These are phyloP conservation scores for Actias luna DNA, from an alignment of 2,888 invertebrate species.

Conservation along the genomic window DNA sequence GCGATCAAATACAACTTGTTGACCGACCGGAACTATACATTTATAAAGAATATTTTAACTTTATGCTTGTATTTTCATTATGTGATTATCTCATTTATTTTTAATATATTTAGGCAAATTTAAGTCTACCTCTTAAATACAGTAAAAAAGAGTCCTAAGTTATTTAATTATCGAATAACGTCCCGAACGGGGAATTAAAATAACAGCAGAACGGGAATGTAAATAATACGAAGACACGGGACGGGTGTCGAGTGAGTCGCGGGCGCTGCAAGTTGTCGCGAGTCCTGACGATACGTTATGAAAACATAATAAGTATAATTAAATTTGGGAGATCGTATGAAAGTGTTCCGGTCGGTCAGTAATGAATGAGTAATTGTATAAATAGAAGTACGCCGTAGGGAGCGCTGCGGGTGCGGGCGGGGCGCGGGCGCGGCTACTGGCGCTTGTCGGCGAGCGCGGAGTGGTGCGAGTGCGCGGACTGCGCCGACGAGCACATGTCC, in stretches of 20 bases:
- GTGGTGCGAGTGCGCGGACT: slow-evolving; percentile 81
- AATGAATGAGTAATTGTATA: neutral
- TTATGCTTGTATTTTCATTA: neutral
- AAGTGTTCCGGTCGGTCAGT: neutral
- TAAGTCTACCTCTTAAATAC: neutral
- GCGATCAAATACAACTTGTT: neutral
- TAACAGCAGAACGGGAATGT: no score
- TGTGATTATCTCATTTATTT: neutral
- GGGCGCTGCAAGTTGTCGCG: no score
- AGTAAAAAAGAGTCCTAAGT: no score
- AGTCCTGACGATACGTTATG: no score
- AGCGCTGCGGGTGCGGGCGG: slow-evolving; percentile 12
- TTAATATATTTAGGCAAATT: neutral
- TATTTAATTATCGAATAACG: no score
- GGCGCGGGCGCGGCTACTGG: slow-evolving; percentile 48
- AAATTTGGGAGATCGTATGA: no score
- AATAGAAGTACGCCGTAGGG: neutral
- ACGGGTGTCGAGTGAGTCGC: no score
- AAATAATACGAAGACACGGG: no score
- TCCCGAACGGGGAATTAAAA: no score
- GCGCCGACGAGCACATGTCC: slow-evolving; percentile 73
- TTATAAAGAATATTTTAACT: neutral
- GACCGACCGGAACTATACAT: neutral
- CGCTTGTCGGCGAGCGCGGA: slow-evolving; percentile 52
- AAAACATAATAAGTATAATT: no score